Conservation (phyloP, 2,888 invertebrate species). For the Luffia ferchaultella region DNA sequence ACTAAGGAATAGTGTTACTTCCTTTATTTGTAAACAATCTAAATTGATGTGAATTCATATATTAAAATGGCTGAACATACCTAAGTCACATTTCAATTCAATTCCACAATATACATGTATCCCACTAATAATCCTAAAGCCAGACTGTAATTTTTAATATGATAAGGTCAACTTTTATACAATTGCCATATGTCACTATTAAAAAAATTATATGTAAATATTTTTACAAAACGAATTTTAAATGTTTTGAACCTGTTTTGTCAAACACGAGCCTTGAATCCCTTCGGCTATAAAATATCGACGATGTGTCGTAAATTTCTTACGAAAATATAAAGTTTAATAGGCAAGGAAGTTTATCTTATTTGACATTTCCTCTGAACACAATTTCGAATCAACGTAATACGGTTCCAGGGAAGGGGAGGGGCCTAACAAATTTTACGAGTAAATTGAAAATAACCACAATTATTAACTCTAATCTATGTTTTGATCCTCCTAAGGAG, state of each 20-base stretch:
- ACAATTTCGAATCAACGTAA: not conserved
- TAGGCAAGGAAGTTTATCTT: not conserved
- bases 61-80: too few species aligned
- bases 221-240: not conserved
- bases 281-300: not conserved
- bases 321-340: not conserved
- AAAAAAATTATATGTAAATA: not conserved
- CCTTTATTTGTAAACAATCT: too few species aligned
- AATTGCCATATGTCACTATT: not conserved
- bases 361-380: not conserved
- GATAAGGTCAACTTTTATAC: not conserved
- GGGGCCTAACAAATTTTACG: not conserved
- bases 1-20: too few species aligned
- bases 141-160: too few species aligned
- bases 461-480: not conserved
- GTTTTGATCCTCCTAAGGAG: not conserved
- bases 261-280: not conserved
- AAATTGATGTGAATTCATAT: too few species aligned
- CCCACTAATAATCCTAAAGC: too few species aligned
- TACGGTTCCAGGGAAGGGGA: not conserved
- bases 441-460: not conserved
- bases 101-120: too few species aligned
- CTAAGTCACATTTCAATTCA: not conserved
- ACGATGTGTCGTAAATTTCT: not conserved
- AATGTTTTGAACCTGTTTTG: not conserved